Conservation (phyloP, 2,113 vertebrate genomes). For the Anguilla japonica region DNA sequence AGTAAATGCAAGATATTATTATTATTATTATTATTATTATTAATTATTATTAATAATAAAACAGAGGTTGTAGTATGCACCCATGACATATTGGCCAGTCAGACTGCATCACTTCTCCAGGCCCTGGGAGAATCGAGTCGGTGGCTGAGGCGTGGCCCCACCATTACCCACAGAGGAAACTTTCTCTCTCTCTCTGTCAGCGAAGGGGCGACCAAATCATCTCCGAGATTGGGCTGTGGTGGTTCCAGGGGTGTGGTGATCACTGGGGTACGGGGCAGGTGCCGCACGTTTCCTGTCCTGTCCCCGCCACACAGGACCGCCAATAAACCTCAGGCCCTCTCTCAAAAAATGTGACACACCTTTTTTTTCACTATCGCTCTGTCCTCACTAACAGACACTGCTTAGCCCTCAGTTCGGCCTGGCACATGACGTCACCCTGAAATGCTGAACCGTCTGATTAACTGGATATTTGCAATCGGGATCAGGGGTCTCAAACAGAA, state of each 20-base stretch:
- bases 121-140: not conserved
- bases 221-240: not conserved
- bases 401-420: not conserved
- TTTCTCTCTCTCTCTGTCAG: not conserved
- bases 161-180: not conserved
- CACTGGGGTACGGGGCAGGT: not conserved
- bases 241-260: not conserved
- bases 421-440: not conserved
- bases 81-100: not conserved
- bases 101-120: not conserved
- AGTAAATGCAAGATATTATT: too few relatives aligned
- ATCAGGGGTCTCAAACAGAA: not conserved
- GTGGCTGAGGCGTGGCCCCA: not conserved
- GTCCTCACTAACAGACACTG: not conserved
- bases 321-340: not conserved
- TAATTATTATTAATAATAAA: not conserved
- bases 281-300: not conserved
- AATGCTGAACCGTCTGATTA: not conserved
- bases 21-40: too few relatives aligned
- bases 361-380: not conserved
- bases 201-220: not conserved
- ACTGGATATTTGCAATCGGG: not conserved
- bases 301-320: not conserved
- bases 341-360: not conserved
- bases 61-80: not conserved